Evolutionary conservation across 2,888 invertebrate genomes (phyloP).

Genomic region (Eupithecia dodoneata): DNA sequence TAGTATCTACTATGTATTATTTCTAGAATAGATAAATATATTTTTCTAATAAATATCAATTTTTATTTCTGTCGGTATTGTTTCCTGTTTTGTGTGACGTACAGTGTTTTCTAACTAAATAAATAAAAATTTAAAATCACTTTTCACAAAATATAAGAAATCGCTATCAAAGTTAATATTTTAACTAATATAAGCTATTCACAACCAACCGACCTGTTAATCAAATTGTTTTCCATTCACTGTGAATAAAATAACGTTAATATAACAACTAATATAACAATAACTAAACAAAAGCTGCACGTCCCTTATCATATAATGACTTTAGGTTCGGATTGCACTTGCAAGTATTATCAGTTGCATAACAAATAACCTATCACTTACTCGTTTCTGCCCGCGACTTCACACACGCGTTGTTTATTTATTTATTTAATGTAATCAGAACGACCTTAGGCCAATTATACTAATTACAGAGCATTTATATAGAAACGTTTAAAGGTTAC

Average conservation of each 20-base stretch:
- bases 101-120: no score
- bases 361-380: constrained; percentile 27
- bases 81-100: no score
- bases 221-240: background rate
- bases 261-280: background rate
- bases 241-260: background rate
- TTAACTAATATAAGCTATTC: background rate
- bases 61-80: no score
- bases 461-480: no score
- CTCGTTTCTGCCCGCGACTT: no score
- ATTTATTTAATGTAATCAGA: no score
- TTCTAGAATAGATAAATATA: no score
- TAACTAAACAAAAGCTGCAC: constrained; percentile 7
- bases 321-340: constrained; percentile 17
- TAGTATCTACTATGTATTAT: no score
- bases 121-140: background rate
- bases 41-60: no score
- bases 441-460: no score
- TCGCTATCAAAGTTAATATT: background rate
- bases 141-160: background rate
- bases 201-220: background rate
- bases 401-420: no score
- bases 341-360: constrained; percentile 28
- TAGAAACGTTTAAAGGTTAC: no score
- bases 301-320: constrained; percentile 23